A percentile compares a stretch with the other conserved stretches of the same genome.
Evolutionary conservation across 2,888 invertebrate species (phyloP).

Genomic region (Amphipoea oculea): DNA sequence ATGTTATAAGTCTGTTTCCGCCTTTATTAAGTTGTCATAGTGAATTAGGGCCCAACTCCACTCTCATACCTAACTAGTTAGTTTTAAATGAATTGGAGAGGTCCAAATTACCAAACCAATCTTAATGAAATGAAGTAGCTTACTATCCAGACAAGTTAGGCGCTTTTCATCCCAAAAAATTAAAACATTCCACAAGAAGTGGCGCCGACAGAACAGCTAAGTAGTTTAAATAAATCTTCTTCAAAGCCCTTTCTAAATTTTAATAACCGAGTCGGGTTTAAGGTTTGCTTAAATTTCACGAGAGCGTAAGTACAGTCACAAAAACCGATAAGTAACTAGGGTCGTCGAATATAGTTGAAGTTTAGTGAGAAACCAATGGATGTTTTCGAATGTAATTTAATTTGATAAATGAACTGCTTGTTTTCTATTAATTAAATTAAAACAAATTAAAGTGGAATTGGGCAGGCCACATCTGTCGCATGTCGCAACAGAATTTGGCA

Average conservation of each 20-base stretch:
- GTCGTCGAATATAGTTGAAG: too few species aligned
- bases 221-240: conserved; percentile 10
- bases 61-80: not conserved
- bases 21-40: not conserved
- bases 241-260: conserved; percentile 22
- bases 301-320: not conserved
- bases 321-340: too few species aligned
- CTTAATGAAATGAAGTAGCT: not conserved
- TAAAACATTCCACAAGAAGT: not conserved
- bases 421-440: too few species aligned
- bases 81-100: not conserved
- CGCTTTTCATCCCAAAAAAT: not conserved
- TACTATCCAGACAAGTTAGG: not conserved
- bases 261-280: conserved; percentile 1
- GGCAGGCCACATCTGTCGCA: too few species aligned
- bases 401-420: too few species aligned
- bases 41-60: not conserved
- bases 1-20: too few species aligned
- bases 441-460: too few species aligned
- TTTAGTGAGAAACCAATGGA: too few species aligned
- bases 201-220: not conserved
- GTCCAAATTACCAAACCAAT: not conserved
- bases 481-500: too few species aligned
- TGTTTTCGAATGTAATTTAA: too few species aligned
- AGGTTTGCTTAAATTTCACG: conserved; percentile 11